These are phyloP conservation scores for Dicerorhinus sumatrensis DNA, from an alignment of 2,113 vertebrate genomes.

Conservation along the genomic window DNA sequence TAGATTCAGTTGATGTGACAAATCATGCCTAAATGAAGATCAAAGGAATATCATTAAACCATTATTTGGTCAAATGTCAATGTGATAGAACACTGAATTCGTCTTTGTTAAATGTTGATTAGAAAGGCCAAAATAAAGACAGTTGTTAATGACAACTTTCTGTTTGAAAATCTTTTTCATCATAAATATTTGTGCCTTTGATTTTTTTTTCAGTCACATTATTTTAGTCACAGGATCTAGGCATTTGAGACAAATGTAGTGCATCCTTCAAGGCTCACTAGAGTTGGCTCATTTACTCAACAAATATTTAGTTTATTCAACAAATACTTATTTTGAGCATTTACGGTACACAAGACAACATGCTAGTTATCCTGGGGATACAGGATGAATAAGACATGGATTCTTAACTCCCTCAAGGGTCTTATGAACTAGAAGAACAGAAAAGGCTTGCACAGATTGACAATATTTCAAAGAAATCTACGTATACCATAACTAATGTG, in stretches of 20 bases:
- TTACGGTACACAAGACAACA: not conserved
- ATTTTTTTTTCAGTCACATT: not conserved
- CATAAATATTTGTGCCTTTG: not conserved
- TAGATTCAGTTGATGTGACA: not conserved
- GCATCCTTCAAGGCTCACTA: not conserved
- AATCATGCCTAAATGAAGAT: not conserved
- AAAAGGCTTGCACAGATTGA: not conserved
- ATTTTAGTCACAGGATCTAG: not conserved
- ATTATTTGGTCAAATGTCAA: not conserved
- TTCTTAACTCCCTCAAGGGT: not conserved
- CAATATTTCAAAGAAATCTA: not conserved
- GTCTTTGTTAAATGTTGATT: not conserved
- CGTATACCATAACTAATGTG: too few relatives aligned
- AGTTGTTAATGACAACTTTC: not conserved
- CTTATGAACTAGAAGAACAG: not conserved
- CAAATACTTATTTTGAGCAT: not conserved
- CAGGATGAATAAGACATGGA: not conserved
- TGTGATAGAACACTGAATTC: not conserved
- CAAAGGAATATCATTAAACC: not conserved
- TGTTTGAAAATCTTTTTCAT: not conserved
- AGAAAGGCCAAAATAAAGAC: not conserved
- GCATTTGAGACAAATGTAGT: not conserved
- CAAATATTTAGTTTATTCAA: not conserved
- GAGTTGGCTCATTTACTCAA: not conserved
- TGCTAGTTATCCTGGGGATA: not conserved